Evolutionary conservation across 2,888 invertebrate species (phyloP), one percentile per base, ranked within the genome.

Genomic region (Drosophila flavopinicola): DNA sequence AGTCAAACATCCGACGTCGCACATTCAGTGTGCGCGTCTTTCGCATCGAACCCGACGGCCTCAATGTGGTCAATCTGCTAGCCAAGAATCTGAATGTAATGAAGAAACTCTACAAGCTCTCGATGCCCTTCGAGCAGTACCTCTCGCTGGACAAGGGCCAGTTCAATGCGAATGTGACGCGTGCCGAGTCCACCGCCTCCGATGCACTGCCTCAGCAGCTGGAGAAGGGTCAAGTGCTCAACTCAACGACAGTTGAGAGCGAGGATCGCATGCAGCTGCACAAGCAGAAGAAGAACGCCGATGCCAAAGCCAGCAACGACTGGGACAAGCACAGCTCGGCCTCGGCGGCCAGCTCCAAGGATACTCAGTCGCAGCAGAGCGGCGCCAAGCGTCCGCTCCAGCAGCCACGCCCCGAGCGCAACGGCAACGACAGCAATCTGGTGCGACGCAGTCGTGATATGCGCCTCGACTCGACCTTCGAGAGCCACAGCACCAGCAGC

Each of bases 21-120:
- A 78, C 90, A n/a, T 91, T 91, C 41, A 88, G 84, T 7, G 90
- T 90, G 6, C 90, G 91, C 57, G 89, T 91, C n/a, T 91, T 90
- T 60, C 88, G 91, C 42, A 85, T 90, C 13, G 91, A 87, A 23
- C 94, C 94, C 1, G 89, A 90, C 47, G 90, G 90, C 17, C 75
- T 90, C 0, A 86, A 89, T 58, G 74, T 90, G 20, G 90, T 90
- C 0, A 90, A 90, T 61, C 61, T 90, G 2, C 73, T 88, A 25
- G 88, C 90, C 17, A 89, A 88, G 69, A 93, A 93, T 0, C 77
- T 93, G 15, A 93, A 93, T 84, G 92, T 94, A 0, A 93, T 93
- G 71, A 91, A 92, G 42, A 92, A 92, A 58, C 92, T 94, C 87
- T 92, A 89, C 57, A 91, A 90, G 48, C 76, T 91, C 0, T 90